Base-by-base conservation (phyloP, 2,113 vertebrate species). In the Cathartes aura region DNA sequence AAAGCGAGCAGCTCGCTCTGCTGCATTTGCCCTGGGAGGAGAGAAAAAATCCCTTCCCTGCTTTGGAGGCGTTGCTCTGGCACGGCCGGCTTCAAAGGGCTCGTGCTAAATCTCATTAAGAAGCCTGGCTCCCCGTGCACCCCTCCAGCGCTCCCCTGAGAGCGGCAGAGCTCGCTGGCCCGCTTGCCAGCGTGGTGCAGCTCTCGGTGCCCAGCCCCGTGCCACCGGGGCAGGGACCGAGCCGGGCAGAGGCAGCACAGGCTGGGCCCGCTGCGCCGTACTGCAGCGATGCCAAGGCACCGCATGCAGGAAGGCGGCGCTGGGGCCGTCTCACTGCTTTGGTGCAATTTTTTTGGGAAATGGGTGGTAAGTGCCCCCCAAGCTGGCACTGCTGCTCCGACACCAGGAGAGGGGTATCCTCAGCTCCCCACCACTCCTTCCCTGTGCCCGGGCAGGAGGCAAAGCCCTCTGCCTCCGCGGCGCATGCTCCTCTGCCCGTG, bases 271-370 rank as follows among this genome's bases (percentile, higher is more conserved):
- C 48, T 17, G 48, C 0, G 2, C 67, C 8, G 22, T 26, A 8
- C 90, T 3, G 42, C 50, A n/a, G 72, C 15, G 4, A 0, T 34
- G 56, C 74, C 74, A 63, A 45, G 70, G 74, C 48, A 29, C 53
- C 0, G 2, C 4, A 2, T 0, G 0, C 60, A 40, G 24, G 47
- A 64, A 32, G 48, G 66, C 0, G 0, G 15, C 0, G 5, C 62
- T 34, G 55, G 60, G 26, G 67, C 16, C 0, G 1, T 15, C 73
- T n/a, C 26, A n/a, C 56, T 55, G 50, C 42, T 89, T 38, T 8
- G 20, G 17, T 9, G n/a, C 19, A 27, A 2, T 15, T 58, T 19
- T 42, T 14, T 6, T 3, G 60, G 26, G 62, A 80, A 91, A 36
- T 4, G 40, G 30, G 36, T 5, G 20, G 5, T 53, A n/a, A 15